Evolutionary conservation across 2,113 vertebrate species (phyloP).

Genomic region (Genyomyrus donnyi): DNA sequence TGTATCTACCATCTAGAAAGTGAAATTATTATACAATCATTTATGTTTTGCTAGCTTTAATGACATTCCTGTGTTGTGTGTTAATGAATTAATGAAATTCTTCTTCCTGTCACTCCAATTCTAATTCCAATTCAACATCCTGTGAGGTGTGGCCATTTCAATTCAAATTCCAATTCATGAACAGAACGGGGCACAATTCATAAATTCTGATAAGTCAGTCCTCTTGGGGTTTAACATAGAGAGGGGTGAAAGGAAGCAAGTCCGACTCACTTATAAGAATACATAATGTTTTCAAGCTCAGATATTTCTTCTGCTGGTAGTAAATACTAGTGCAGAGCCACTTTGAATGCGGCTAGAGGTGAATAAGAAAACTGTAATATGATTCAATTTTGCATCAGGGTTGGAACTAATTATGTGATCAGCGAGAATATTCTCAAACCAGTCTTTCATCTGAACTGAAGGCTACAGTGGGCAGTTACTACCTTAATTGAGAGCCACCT

Average conservation of each 20-base stretch:
- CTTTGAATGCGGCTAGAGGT: background rate
- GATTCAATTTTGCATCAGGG: background rate
- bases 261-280: background rate
- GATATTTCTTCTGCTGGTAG: background rate
- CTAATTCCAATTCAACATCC: background rate
- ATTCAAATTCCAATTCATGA: background rate
- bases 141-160: background rate
- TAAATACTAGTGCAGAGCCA: background rate
- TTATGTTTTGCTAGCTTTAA: background rate
- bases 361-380: background rate
- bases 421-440: conserved; percentile 25
- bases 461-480: conserved; percentile 27
- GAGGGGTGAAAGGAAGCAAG: background rate
- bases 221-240: background rate
- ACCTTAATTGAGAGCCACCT: conserved; percentile 27
- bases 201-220: background rate
- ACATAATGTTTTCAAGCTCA: too few relatives aligned
- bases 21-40: background rate
- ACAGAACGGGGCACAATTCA: background rate
- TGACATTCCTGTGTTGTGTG: background rate
- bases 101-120: background rate
- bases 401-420: conserved; percentile 20
- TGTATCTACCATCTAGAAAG: background rate
- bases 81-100: too few relatives aligned
- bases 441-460: background rate